These are phyloP conservation scores for Dysidea cf. avara DNA, from an alignment of 37 sponge, comb jelly and placozoan species.

Conservation along the genomic window DNA sequence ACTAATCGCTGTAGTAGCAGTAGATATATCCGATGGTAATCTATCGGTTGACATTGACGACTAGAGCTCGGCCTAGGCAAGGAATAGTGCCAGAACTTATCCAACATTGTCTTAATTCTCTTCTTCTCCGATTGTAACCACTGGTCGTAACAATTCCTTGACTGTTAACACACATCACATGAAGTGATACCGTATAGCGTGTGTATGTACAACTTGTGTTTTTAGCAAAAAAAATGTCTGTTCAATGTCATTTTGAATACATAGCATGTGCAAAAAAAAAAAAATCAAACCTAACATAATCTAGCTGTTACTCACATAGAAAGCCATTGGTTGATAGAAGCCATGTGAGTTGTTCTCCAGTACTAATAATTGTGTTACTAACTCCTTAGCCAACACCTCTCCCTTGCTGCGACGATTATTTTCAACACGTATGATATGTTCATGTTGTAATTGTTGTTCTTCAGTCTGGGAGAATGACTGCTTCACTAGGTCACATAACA, in stretches of 20 bases:
- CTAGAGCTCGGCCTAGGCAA: conserved; percentile 59
- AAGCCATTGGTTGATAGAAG: conserved; percentile 72
- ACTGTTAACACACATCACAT: no score
- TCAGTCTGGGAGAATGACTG: conserved; percentile 66
- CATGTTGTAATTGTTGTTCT: conserved; percentile 66
- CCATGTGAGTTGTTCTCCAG: conserved; percentile 83
- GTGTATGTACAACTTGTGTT: neutral
- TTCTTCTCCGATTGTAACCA: conserved; percentile 79
- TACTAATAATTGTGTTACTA: conserved; percentile 60
- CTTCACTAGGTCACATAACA: conserved; percentile 67
- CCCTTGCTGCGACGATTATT: conserved; percentile 70
- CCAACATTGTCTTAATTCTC: conserved; percentile 50
- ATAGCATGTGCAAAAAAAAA: neutral
- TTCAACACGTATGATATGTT: conserved; percentile 60
- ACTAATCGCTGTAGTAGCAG: conserved; percentile 57
- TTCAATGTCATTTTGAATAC: neutral
- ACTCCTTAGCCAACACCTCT: conserved; percentile 75
- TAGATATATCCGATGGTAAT: conserved; percentile 70
- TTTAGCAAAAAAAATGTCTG: neutral
- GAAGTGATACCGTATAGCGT: neutral
- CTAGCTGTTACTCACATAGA: conserved; percentile 48
- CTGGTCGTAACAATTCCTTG: conserved; percentile 78
- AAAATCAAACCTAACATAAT: neutral
- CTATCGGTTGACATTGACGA: conserved; percentile 48
- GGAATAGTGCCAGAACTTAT: conserved; percentile 83